Evolutionary conservation across 2,888 invertebrate genomes (phyloP).

Genomic region (Cataglyphis albicans): DNA sequence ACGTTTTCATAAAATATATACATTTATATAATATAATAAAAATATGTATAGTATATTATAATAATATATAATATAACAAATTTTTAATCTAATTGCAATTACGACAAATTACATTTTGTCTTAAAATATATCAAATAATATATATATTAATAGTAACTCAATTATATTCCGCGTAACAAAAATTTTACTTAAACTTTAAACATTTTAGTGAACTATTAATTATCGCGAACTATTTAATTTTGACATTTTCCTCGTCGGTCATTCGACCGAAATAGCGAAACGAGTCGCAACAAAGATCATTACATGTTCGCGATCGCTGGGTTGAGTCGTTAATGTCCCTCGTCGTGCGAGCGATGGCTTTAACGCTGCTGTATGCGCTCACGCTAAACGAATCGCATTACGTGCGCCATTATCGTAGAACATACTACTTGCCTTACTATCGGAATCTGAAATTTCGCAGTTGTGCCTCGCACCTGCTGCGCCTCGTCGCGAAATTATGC

Average conservation of each 20-base stretch:
- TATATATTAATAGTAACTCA: not conserved
- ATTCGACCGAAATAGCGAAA: not conserved
- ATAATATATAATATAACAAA: not conserved
- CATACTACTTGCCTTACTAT: slow-evolving; percentile 65
- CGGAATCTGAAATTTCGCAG: slow-evolving; percentile 75
- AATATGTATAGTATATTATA: not conserved
- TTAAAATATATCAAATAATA: not conserved
- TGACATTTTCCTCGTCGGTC: not conserved
- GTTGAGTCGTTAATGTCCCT: slow-evolving; percentile 44
- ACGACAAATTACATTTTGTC: not conserved
- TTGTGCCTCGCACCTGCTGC: slow-evolving; percentile 72
- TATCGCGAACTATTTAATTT: not conserved
- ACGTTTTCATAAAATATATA: not conserved
- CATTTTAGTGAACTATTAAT: not conserved
- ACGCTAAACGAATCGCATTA: slow-evolving; percentile 68
- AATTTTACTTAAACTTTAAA: not conserved
- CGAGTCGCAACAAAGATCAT: slow-evolving; percentile 41
- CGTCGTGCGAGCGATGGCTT: slow-evolving; percentile 2
- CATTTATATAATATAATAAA: not conserved
- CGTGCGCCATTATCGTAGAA: slow-evolving; percentile 70
- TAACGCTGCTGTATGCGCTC: slow-evolving; percentile 27
- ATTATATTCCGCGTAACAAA: not conserved
- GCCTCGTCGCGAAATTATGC: slow-evolving; percentile 69
- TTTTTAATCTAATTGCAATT: not conserved
- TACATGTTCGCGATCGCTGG: slow-evolving; percentile 36